Percentiles rank a stretch among this genome's conserved stretches.
Evolutionary conservation across 2,888 invertebrate genomes (phyloP).

Genomic region (Himalopsyche tibetana): DNA sequence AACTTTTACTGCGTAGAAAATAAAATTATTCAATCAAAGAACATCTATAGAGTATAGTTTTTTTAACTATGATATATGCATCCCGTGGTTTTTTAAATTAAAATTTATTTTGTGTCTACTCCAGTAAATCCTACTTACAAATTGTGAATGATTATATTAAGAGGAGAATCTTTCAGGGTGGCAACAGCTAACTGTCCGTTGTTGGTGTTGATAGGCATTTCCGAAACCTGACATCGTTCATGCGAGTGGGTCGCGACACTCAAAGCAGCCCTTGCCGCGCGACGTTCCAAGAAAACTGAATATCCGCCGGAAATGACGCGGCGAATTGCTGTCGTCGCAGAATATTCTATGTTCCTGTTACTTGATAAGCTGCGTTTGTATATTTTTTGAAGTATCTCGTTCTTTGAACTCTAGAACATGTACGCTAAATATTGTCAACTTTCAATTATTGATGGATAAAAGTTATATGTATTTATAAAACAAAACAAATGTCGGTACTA

Average conservation of each 20-base stretch:
- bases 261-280: not conserved
- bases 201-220: not conserved
- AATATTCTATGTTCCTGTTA: not conserved
- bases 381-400: not conserved
- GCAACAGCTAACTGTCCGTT: not conserved
- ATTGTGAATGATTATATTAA: not conserved
- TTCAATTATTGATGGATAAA: no score
- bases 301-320: conserved; percentile 5
- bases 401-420: not conserved
- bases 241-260: not conserved
- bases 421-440: no score
- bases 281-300: not conserved
- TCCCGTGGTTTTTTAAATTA: no score
- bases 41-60: no score
- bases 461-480: no score
- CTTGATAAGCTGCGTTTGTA: not conserved
- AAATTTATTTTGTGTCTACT: no score
- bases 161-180: not conserved
- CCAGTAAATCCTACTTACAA: not conserved
- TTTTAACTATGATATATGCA: no score
- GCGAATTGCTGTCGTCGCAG: not conserved
- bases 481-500: no score
- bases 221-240: not conserved
- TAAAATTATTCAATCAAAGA: no score
- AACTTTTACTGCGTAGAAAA: no score